Evolutionary conservation across 2,888 invertebrate genomes (phyloP).

Genomic region (Drosophila quinaria): DNA sequence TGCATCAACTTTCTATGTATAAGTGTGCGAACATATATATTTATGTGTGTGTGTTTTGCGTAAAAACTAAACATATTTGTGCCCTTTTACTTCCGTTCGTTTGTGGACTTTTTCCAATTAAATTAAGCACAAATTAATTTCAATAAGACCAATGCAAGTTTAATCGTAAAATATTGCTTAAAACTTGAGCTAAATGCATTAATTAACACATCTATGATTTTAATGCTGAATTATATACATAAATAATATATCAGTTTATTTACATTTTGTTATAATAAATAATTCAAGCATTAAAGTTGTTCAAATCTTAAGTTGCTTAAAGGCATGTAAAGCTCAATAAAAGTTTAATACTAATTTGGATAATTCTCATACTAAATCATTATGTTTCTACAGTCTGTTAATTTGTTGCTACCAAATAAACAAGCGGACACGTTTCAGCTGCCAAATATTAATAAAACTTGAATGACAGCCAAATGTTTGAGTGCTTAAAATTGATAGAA

Average conservation of each 20-base stretch:
- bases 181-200: constrained; percentile 12
- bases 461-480: constrained; percentile 15
- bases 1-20: constrained; percentile 1
- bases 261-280: background rate
- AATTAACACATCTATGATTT: constrained; percentile 32
- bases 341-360: background rate
- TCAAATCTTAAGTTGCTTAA: background rate
- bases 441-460: constrained; percentile 10
- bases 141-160: constrained; percentile 32
- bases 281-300: background rate
- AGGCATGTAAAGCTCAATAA: background rate
- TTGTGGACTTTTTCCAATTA: constrained; percentile 45
- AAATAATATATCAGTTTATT: background rate
- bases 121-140: constrained; percentile 66
- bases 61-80: constrained; percentile 31
- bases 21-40: background rate
- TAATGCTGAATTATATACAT: background rate
- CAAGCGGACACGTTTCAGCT: background rate
- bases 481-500: constrained; percentile 4
- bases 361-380: constrained; percentile 3
- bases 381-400: background rate
- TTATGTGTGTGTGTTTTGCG: constrained; percentile 2
- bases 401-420: background rate
- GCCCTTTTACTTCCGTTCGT: constrained; percentile 42
- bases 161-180: background rate